phyloP scores from a whole-genome alignment of 2,113 vertebrate genomes.

The Nannospalax galili region DNA sequence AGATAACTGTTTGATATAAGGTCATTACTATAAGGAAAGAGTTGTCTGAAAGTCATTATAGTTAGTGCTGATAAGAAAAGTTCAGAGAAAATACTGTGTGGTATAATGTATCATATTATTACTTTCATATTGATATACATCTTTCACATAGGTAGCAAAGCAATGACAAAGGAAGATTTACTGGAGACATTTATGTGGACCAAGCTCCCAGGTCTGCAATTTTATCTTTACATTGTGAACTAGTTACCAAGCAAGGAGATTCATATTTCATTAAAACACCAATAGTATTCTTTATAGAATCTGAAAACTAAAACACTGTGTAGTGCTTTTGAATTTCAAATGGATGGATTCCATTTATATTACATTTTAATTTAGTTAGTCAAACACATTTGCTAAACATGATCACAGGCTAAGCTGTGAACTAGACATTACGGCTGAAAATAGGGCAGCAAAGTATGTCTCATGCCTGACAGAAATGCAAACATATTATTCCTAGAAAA shows the following conservation, averaged over 20 bases:
- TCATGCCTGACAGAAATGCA: background rate
- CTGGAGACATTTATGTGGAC: constrained; percentile 85
- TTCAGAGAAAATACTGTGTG: constrained; percentile 86
- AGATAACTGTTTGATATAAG: constrained; percentile 92
- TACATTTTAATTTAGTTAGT: constrained; percentile 70
- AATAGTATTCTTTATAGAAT: constrained; percentile 77
- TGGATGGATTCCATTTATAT: constrained; percentile 72
- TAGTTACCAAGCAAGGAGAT: constrained; percentile 82
- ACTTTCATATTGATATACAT: constrained; percentile 91
- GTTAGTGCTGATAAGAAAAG: constrained; percentile 91
- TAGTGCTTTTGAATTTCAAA: constrained; percentile 76
- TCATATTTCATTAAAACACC: constrained; percentile 85
- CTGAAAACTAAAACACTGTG: constrained; percentile 81
- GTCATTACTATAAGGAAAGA: constrained; percentile 92
- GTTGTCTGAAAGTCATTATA: constrained; percentile 89
- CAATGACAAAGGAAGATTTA: constrained; percentile 84
- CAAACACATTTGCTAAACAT: constrained; percentile 72
- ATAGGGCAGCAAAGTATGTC: background rate
- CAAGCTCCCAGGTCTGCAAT: constrained; percentile 77
- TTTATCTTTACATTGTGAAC: constrained; percentile 84
- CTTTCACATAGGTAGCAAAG: constrained; percentile 85
- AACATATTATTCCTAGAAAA: background rate
- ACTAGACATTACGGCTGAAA: constrained; percentile 28
- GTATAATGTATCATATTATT: constrained; percentile 90
- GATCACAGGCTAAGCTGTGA: constrained; percentile 56